Conservation (phyloP, 1,140 invertebrate species). For the Scaptomyza pallida region DNA sequence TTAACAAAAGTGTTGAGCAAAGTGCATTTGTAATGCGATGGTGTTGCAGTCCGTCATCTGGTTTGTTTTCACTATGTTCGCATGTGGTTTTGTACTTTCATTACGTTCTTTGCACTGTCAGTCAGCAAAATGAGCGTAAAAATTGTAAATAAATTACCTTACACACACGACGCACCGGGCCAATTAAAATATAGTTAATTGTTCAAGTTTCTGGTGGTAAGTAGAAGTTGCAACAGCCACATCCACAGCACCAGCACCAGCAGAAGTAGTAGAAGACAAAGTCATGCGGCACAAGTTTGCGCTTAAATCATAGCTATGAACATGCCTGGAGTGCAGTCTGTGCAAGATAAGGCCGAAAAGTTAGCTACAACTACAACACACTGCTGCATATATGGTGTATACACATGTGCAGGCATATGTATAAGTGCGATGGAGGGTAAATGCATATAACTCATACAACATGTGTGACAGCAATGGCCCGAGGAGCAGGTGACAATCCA, state of each 20-base stretch:
- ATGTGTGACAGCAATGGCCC: constrained; percentile 55
- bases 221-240: constrained; percentile 30
- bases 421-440: constrained; percentile 37
- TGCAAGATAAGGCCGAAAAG: constrained; percentile 57
- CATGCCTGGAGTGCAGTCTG: constrained; percentile 52
- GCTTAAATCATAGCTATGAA: constrained; percentile 53
- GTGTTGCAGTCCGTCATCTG: constrained; percentile 27
- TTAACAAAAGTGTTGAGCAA: constrained; percentile 75
- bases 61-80: constrained; percentile 18
- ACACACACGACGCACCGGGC: constrained; percentile 23
- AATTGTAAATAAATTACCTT: constrained; percentile 62
- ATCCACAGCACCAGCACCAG: background rate
- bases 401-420: background rate
- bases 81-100: constrained; percentile 12
- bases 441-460: constrained; percentile 58
- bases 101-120: constrained; percentile 36
- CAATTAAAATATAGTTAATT: constrained; percentile 66
- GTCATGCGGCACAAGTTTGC: constrained; percentile 48
- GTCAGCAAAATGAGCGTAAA: constrained; percentile 61
- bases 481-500: constrained; percentile 12
- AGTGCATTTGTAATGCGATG: constrained; percentile 69
- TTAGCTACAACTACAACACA: constrained; percentile 37
- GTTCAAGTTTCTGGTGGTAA: constrained; percentile 50
- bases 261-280: constrained; percentile 27
- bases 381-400: constrained; percentile 16